These are phyloP conservation scores for Xanthia togata DNA, from an alignment of 2,888 invertebrate species.

Conservation along the genomic window DNA sequence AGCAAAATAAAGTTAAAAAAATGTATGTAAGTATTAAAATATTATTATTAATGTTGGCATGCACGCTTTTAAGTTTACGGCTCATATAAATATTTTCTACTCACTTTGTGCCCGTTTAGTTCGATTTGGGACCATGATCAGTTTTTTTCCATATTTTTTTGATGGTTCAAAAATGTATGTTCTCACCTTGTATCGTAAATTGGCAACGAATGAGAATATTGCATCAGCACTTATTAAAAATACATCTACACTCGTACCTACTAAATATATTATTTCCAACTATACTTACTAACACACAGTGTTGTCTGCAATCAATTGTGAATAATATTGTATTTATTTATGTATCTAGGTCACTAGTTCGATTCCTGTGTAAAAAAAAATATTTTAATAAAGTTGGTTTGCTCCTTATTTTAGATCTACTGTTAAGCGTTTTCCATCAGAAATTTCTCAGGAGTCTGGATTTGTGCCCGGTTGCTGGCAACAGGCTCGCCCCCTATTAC, in stretches of 20 bases:
- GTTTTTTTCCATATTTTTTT: background rate
- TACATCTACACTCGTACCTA: too few relatives aligned
- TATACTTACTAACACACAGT: background rate
- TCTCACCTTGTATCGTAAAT: background rate
- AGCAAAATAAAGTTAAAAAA: too few relatives aligned
- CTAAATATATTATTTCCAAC: background rate
- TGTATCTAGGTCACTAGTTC: background rate
- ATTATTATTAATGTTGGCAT: too few relatives aligned
- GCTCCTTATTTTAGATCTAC: background rate
- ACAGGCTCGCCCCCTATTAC: background rate
- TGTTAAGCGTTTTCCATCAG: background rate
- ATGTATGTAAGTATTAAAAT: too few relatives aligned
- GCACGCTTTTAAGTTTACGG: slow-evolving; percentile 3
- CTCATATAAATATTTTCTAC: slow-evolving; percentile 6
- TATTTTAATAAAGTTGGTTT: background rate
- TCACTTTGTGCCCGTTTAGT: background rate
- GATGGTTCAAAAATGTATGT: background rate
- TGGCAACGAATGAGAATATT: slow-evolving; percentile 6
- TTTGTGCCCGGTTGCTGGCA: background rate
- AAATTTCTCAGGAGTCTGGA: background rate
- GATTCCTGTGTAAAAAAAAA: background rate
- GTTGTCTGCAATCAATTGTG: background rate
- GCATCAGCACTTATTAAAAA: background rate
- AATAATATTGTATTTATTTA: background rate
- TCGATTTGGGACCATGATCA: background rate